phyloP scores from a whole-genome alignment of 53 echinoderm and acorn worm genomes.

The Antedon mediterranea region DNA sequence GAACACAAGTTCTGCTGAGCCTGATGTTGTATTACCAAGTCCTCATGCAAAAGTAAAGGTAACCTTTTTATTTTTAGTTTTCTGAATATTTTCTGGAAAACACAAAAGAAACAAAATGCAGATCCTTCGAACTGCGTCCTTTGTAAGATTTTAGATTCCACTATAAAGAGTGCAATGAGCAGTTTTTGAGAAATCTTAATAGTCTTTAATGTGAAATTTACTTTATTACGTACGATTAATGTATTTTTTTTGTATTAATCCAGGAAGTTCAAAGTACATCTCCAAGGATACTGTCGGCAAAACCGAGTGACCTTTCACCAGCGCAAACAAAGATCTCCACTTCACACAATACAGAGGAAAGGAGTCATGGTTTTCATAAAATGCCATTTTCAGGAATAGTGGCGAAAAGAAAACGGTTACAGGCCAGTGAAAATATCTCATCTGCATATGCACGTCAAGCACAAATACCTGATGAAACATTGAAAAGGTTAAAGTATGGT shows the following conservation, averaged over 20 bases:
- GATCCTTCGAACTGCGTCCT: too few relatives aligned
- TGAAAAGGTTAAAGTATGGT: background rate
- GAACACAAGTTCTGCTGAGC: too few relatives aligned
- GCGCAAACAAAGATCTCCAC: background rate
- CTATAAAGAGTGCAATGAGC: too few relatives aligned
- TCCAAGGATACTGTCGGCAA: background rate
- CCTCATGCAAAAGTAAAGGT: background rate
- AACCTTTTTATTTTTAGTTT: too few relatives aligned
- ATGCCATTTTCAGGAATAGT: background rate
- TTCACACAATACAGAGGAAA: background rate
- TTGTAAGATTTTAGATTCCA: too few relatives aligned
- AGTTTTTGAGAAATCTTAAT: too few relatives aligned
- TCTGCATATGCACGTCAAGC: background rate
- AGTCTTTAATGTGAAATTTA: too few relatives aligned
- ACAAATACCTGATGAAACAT: background rate
- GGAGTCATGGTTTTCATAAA: background rate
- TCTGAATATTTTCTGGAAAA: too few relatives aligned
- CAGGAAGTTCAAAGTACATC: background rate
- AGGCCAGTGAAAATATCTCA: background rate
- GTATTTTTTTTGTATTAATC: too few relatives aligned
- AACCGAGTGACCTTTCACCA: background rate
- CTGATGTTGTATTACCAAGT: background rate
- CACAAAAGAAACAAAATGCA: too few relatives aligned
- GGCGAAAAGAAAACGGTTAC: background rate
- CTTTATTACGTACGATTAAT: too few relatives aligned